Evolutionary conservation across 2,113 vertebrate species (phyloP), one percentile per base, ranked within the genome.

Genomic region (Dipodomys spectabilis): DNA sequence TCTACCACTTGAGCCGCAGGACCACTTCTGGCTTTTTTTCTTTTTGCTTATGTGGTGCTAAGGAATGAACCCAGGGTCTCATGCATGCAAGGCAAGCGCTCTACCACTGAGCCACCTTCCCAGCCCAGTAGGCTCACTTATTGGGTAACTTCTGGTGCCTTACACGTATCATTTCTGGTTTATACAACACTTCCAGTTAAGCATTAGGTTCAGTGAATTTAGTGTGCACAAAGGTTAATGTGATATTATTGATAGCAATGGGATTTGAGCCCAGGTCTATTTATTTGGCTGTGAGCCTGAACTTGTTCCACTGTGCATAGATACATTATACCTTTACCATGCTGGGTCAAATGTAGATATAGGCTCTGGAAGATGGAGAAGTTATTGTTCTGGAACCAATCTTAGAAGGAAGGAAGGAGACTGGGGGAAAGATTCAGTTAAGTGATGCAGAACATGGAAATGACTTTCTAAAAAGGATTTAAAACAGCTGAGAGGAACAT

Each of bases 361-460:
- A 16, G 53, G 57, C 69, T 89, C 60, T 74, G 93, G 45, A 95
- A 94, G 77, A 82, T 28, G 32, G 67, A 90, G 82, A 82, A 85
- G 12, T 73, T 81, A 68, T 67, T 67, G 53, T 32, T 85, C 45
- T 35, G 23, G 32, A 27, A 73, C 60, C 35, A 18, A 80, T 84
- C n/a, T 88, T 62, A 69, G 13, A 35, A 53, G 69, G 49, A 35
- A 82, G 18, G 13, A 88, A 82, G 18, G 13, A 88, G 39, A 88
- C 39, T 27, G 82, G n/a, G 10, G 27, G 60, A 81, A 75, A 78
- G 79, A 75, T 57, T 27, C 12, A 69, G 62, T 82, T 81, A 84
- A 90, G 28, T 92, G 65, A 83, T 32, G 25, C 53, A 77, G 79
- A 73, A 74, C 19, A 72, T 35, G 65, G 30, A 88, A 86, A 39